Conservation (phyloP, 2,797 vertebrate species). For the Acanthurus leucopareius region DNA sequence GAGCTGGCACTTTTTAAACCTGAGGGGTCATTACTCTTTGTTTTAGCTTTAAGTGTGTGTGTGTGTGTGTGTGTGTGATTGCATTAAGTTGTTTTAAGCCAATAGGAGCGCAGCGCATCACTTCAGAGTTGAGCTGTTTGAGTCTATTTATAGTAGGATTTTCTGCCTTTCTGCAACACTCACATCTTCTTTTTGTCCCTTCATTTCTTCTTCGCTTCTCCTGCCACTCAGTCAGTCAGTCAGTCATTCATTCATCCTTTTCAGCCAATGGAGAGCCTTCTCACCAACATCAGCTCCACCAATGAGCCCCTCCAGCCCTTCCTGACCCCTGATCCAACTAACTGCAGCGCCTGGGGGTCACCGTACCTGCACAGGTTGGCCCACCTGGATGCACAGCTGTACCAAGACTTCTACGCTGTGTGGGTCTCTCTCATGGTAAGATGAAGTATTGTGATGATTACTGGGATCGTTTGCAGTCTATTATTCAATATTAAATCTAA, state of each 20-base stretch:
- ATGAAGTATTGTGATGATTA: too few relatives aligned
- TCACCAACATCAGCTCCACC: slow-evolving; percentile 46
- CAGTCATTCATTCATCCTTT: slow-evolving; percentile 10
- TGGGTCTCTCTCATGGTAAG: slow-evolving; percentile 90
- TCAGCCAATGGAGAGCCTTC: slow-evolving; percentile 61
- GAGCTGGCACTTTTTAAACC: slow-evolving; percentile 47
- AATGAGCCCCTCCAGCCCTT: not conserved
- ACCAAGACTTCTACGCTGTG: slow-evolving; percentile 86
- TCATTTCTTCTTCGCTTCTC: too few relatives aligned
- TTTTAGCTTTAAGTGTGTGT: slow-evolving; percentile 12
- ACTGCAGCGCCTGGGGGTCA: slow-evolving; percentile 76
- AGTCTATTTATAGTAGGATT: slow-evolving; percentile 41
- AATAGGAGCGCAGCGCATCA: slow-evolving; percentile 11
- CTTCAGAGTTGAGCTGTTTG: slow-evolving; percentile 15
- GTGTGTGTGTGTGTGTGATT: slow-evolving; percentile 4
- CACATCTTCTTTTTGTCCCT: too few relatives aligned
- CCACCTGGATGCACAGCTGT: slow-evolving; percentile 86
- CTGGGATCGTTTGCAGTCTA: not conserved
- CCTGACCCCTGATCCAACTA: slow-evolving; percentile 27
- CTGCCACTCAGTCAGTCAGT: not conserved
- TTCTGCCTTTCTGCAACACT: too few relatives aligned
- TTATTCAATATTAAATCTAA: too few relatives aligned
- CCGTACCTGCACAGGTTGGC: slow-evolving; percentile 86
- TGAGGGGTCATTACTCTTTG: slow-evolving; percentile 21
- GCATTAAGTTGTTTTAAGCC: slow-evolving; percentile 6